Conservation (phyloP, 2,113 vertebrate genomes). For the Ondatra zibethicus region DNA sequence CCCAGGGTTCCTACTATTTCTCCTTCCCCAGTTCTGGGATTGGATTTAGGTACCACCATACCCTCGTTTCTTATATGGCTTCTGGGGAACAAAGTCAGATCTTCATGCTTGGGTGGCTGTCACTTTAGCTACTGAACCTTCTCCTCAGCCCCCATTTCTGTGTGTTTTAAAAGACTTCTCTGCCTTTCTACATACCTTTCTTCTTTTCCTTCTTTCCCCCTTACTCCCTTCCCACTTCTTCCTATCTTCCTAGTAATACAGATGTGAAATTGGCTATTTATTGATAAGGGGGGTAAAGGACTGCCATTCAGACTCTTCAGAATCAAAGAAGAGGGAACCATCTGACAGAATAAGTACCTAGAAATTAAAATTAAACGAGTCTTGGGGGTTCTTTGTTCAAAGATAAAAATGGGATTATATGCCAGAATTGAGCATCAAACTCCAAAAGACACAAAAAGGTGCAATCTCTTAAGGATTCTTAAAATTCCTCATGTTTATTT, state of each 20-base stretch:
- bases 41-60: neutral
- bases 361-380: neutral
- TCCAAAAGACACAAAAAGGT: neutral
- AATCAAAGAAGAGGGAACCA: neutral
- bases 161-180: neutral
- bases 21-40: neutral
- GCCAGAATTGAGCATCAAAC: neutral
- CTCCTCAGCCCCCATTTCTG: neutral
- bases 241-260: neutral
- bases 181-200: neutral
- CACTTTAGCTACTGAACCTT: neutral
- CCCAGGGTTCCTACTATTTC: neutral
- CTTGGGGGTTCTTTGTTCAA: neutral
- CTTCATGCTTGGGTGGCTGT: neutral
- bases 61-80: neutral
- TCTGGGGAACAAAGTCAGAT: neutral
- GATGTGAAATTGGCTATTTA: neutral
- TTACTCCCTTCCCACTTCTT: accelerated
- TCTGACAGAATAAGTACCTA: neutral
- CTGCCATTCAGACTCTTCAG: neutral
- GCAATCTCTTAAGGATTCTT: neutral
- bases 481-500: neutral
- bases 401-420: neutral
- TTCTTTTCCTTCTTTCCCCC: too few relatives aligned
- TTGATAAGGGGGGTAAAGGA: neutral